These are phyloP conservation scores for Phragmatobia fuliginosa DNA, from an alignment of 2,888 invertebrate genomes.

Conservation along the genomic window DNA sequence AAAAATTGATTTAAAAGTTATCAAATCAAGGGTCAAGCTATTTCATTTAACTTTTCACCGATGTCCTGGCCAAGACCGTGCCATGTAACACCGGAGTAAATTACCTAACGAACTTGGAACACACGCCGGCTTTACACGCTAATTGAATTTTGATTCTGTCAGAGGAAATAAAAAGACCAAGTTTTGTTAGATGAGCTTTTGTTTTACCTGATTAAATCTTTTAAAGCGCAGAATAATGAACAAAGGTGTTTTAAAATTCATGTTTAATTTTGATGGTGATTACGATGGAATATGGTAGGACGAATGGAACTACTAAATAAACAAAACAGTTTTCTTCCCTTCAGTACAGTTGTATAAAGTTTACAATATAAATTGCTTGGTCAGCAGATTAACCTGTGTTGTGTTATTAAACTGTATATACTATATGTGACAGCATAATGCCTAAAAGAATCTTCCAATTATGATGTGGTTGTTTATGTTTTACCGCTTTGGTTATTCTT, in stretches of 20 bases:
- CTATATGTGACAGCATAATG: too few relatives aligned
- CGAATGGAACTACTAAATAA: neutral
- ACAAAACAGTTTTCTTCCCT: neutral
- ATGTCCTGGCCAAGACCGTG: constrained; percentile 1
- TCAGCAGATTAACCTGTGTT: neutral
- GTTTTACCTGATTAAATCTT: constrained; percentile 8
- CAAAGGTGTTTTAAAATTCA: neutral
- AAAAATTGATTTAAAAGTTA: neutral
- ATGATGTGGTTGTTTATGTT: too few relatives aligned
- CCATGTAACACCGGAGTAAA: constrained; percentile 25
- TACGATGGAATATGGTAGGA: neutral
- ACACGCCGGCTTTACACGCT: constrained; percentile 46
- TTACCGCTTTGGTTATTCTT: neutral
- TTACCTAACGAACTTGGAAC: constrained; percentile 39
- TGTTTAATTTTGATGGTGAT: neutral
- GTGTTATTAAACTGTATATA: too few relatives aligned
- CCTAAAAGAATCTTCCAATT: too few relatives aligned
- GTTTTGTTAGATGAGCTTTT: constrained; percentile 39
- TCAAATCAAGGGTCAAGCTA: neutral
- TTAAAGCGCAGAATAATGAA: neutral
- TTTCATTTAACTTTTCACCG: constrained; percentile 2
- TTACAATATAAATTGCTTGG: too few relatives aligned
- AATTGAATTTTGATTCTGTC: constrained; percentile 59
- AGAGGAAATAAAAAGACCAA: constrained; percentile 56
- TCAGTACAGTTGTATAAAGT: too few relatives aligned